These are phyloP conservation scores for Isurus oxyrinchus DNA, from an alignment of 2,113 vertebrate genomes.

Conservation along the genomic window DNA sequence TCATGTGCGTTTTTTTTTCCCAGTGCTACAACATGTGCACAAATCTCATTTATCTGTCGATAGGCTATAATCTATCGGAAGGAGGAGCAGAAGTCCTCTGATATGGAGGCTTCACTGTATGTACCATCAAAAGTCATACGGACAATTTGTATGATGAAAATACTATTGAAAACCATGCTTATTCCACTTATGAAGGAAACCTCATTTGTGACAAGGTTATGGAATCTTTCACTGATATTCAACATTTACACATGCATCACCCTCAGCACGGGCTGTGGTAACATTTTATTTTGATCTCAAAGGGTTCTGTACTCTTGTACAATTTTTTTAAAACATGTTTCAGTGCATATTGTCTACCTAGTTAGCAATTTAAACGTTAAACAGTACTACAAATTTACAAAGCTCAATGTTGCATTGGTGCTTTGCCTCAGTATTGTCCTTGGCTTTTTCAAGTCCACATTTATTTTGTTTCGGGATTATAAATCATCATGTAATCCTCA, in stretches of 20 bases:
- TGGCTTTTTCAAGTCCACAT: not conserved
- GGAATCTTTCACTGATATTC: not conserved
- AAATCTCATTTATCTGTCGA: not conserved
- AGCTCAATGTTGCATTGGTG: not conserved
- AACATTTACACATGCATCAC: not conserved
- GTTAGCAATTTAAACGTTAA: not conserved
- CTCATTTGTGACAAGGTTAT: not conserved
- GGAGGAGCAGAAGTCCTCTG: not conserved
- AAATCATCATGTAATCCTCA: not conserved
- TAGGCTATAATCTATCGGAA: not conserved
- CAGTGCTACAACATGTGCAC: not conserved
- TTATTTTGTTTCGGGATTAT: not conserved
- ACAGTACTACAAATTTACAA: not conserved
- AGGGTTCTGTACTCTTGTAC: not conserved
- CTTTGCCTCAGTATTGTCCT: not conserved
- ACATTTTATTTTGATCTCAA: not conserved
- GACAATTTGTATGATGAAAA: not conserved
- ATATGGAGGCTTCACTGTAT: not conserved
- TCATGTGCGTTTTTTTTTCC: not conserved
- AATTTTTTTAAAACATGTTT: not conserved
- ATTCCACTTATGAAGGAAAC: not conserved
- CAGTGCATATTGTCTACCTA: not conserved
- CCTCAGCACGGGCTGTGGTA: not conserved
- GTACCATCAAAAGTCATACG: not conserved
- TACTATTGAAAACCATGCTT: not conserved